Percentiles rank a stretch among this genome's conserved stretches.
phyloP scores from a whole-genome alignment of 2,888 invertebrate species.

The Microctonus aethiopoides region DNA sequence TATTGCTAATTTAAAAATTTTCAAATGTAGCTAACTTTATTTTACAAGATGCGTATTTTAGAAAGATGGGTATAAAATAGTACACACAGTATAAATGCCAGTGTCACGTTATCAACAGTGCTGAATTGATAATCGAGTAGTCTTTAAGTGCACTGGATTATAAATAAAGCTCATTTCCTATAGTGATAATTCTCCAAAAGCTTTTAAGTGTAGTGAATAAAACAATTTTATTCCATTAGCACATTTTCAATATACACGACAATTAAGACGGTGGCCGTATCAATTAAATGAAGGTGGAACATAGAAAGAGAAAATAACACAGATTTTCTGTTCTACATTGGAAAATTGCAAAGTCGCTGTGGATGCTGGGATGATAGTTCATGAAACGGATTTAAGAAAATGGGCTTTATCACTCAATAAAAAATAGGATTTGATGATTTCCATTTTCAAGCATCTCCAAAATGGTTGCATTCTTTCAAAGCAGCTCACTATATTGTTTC shows the following conservation, averaged over 20 bases:
- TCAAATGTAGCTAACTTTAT: no score
- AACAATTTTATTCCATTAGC: neutral
- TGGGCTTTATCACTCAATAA: neutral
- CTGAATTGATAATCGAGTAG: neutral
- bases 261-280: neutral
- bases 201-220: neutral
- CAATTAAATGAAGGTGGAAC: neutral
- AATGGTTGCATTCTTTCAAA: neutral
- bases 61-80: neutral
- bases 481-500: neutral
- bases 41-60: no score
- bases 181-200: neutral
- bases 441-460: neutral
- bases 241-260: neutral
- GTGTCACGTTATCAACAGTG: neutral
- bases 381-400: neutral
- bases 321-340: neutral
- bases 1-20: no score
- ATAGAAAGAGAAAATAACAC: neutral
- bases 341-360: neutral
- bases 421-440: neutral
- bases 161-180: constrained; percentile 55
- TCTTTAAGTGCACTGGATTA: constrained; percentile 60
- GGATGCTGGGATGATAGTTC: neutral
- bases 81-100: neutral